These are phyloP conservation scores for Columba livia DNA, from an alignment of 2,113 vertebrate genomes.

Conservation along the genomic window DNA sequence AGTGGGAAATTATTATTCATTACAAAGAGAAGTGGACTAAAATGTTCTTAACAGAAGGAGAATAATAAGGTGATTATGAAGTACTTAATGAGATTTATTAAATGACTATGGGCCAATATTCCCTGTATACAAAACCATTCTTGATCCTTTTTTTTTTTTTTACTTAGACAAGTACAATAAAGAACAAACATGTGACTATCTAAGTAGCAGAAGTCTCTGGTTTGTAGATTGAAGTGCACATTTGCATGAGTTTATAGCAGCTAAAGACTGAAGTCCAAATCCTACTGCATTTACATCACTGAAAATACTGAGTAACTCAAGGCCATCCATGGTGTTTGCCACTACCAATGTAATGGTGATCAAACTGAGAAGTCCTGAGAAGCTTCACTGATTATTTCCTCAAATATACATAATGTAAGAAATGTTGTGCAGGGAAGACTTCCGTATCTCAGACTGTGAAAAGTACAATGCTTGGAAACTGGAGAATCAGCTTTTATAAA, in stretches of 20 bases:
- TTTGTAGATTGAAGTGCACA: not conserved
- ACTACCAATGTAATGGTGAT: not conserved
- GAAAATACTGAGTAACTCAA: not conserved
- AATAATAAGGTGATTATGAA: constrained; percentile 70
- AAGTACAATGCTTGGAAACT: not conserved
- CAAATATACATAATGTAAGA: not conserved
- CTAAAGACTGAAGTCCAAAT: not conserved
- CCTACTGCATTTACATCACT: not conserved
- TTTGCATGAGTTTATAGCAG: not conserved
- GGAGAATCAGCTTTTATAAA: not conserved
- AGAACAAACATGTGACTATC: constrained; percentile 31
- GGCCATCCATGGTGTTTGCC: not conserved
- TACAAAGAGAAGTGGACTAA: constrained; percentile 18
- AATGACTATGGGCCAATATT: constrained; percentile 45
- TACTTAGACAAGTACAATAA: constrained; percentile 10
- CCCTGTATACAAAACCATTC: constrained; percentile 26
- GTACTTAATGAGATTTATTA: constrained; percentile 69
- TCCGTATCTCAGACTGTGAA: not conserved
- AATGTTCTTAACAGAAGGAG: constrained; percentile 41
- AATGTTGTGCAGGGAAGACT: not conserved
- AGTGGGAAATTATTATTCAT: not conserved
- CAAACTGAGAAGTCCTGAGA: not conserved
- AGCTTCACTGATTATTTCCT: not conserved
- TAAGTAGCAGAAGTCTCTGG: constrained; percentile 11
- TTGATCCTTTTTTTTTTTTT: constrained; percentile 39